Evolutionary conservation across 2,888 invertebrate species (phyloP), one percentile per base, ranked within the genome.

Genomic region (Phengaris arion): DNA sequence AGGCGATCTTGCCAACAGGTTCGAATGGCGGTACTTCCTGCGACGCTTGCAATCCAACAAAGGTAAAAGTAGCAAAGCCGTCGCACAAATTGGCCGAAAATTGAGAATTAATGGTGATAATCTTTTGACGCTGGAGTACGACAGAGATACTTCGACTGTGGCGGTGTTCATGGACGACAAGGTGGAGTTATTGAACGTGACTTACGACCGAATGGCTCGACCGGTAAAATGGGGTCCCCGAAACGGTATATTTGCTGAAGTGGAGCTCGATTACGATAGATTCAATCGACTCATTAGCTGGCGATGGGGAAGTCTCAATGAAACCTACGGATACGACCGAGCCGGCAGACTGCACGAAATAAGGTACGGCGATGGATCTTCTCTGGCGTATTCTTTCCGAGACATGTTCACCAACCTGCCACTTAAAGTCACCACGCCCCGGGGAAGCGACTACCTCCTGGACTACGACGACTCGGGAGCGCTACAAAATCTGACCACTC

Each of bases 21-120:
- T 99, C 83, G 99, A 99, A 90, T 99, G 99, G 99, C 95, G 98
- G 64, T 99, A 98, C 90, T 98, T 98, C 92, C 94, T 98, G 77
- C 94, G 98, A 74, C 95, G 97, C 78, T 94, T 96, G 55, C 95
- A 96, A 80, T 95, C 95, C 4, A 94, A 92, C 81, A 96, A 94
- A 94, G 94, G 91, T 85, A 94, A 95, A 84, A 85, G 85, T 83
- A 95, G 89, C 79, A 97, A 96, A 86, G 94, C 95, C 0, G 96
- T 97, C 0, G 96, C 97, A 0, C 97, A 97, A 89, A 97, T 98
- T 15, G 98, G 98, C 8, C 95, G 97, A 74, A 97, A 97, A 84
- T 88, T 98, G 57, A 93, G 98, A 75, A 97, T 99, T 0, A 99
- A 99, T 85, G 98, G 98, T 0, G 98, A 98, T 85, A 98, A 98